Base-by-base conservation (phyloP, 2,113 vertebrate genomes). In the Pagrus major region DNA sequence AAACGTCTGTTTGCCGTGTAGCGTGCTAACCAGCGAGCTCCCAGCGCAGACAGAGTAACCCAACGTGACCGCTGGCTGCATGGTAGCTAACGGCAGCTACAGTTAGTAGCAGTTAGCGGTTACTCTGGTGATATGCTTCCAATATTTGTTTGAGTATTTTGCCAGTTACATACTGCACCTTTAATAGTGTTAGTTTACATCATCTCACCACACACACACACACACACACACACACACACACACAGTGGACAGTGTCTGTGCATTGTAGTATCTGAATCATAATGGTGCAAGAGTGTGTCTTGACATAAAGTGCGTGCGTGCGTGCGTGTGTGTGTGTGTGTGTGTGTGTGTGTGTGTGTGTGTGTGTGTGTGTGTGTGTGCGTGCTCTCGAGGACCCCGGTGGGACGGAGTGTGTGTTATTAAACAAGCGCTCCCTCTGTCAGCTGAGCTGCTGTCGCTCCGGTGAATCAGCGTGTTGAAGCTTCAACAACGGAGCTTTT, bases 221-320 rank as follows among this genome's bases (percentile, higher is more conserved):
- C 21, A 61, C 41, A 65, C 49, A 44, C 21, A 65, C 68, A 58
- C 39, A 80, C 31, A 61, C 39, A 74, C 35, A 51, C 60, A 72
- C 55, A 64, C n/a, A 51, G 21, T 37, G 4, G 21, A 29, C 27
- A 64, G 35, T 27, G 59, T 27, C 23, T 39, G 9, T 63, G 54
- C 25, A 33, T 70, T 74, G 37, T 69, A 6, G 65, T 16, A 29
- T 63, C 59, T 33, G 63, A 46, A 29, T 39, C 77, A 86, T 74
- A 81, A 60, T 76, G 63, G 83, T 83, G 46, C 82, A 21, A 71
- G 64, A 51, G 78, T 56, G 80, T 78, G 75, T 60, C 70, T 37
- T 60, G 64, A 25, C 21, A 54, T 66, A 3, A 69, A 7, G 6
- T 27, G 12, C 41, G 58, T 70, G 76, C 58, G 70, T 63, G 61